Evolutionary conservation across 2,113 vertebrate species (phyloP), one percentile per base, ranked within the genome.

Genomic region (Xenus cinereus): DNA sequence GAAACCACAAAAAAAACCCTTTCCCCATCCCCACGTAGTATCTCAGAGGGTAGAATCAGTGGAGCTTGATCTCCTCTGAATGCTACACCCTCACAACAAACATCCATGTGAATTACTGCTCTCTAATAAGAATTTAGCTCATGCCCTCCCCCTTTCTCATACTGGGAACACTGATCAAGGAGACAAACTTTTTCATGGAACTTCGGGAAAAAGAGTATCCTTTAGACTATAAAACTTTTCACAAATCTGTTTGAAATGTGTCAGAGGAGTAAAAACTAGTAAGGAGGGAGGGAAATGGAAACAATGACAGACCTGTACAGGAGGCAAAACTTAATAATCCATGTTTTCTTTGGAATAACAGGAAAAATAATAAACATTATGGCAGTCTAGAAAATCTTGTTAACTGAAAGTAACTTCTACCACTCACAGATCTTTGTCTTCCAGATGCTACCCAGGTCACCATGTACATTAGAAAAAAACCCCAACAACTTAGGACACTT

Each of bases 21-120:
- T 68, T 11, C 10, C 10, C 1, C n/a, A 30, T 4, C 33, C 5
- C 1, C 14, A 63, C 4, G 11, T 28, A 60, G 3, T 3, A 60
- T 35, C 14, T 90, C 30, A 26, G 16, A 60, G 30, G 1, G 0
- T 7, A 73, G 57, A 56, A 53, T 7, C 6, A 17, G 16, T 7
- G 57, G 35, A 14, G 50, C 2, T 4, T 23, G 28, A 60, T n/a
- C 24, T 41, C 37, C 50, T 23, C 11, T 8, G 33, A 64, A 46
- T 1, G 12, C 0, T 0, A 0, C 2, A 26, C 20, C 21, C 39
- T 43, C 50, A 8, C 33, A 57, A 33, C 1, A 0, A 77, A 18
- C 9, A 45, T 20, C 33, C 30, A 6, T 1, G 2, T 13, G 30
- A 60, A 35, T 27, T 28, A 19, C 14, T 33, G 30, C 28, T 67